Evolutionary conservation across 2,797 vertebrate species (phyloP).

Genomic region (Nyctibius grandis): DNA sequence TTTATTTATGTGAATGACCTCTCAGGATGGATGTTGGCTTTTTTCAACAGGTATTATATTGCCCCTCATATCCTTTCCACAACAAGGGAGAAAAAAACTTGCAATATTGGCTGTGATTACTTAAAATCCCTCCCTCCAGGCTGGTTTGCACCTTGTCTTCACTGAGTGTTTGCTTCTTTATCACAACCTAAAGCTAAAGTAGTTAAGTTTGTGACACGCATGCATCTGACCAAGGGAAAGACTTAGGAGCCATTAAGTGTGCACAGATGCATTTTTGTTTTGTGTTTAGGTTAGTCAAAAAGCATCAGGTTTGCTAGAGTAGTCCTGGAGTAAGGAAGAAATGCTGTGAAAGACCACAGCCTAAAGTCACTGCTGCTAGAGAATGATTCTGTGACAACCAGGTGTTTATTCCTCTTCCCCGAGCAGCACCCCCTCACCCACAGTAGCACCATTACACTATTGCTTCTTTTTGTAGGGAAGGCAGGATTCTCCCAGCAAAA

Average conservation of each 20-base stretch:
- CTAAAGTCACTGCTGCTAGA: background rate
- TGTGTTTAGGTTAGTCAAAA: background rate
- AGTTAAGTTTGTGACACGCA: background rate
- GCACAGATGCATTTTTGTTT: background rate
- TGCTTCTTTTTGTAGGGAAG: background rate
- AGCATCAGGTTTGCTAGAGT: background rate
- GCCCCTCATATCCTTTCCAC: background rate
- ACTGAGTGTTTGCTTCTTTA: background rate
- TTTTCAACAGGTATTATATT: background rate
- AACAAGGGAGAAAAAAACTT: background rate
- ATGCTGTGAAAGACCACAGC: background rate
- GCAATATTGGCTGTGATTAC: background rate
- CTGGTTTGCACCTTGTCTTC: background rate
- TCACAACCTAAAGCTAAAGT: background rate
- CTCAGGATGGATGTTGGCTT: background rate
- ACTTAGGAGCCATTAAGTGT: background rate
- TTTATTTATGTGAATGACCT: rapidly evolving
- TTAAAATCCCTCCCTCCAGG: background rate
- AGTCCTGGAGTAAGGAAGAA: background rate
- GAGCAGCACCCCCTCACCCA: background rate
- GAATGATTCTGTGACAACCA: background rate
- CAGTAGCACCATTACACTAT: background rate
- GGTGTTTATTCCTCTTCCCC: background rate
- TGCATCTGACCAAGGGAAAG: background rate
- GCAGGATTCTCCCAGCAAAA: background rate